A percentile compares a stretch with the other conserved stretches of the same genome.
Conservation (phyloP, 2,888 invertebrate genomes). For the Dyspetes luteomarginatus region DNA sequence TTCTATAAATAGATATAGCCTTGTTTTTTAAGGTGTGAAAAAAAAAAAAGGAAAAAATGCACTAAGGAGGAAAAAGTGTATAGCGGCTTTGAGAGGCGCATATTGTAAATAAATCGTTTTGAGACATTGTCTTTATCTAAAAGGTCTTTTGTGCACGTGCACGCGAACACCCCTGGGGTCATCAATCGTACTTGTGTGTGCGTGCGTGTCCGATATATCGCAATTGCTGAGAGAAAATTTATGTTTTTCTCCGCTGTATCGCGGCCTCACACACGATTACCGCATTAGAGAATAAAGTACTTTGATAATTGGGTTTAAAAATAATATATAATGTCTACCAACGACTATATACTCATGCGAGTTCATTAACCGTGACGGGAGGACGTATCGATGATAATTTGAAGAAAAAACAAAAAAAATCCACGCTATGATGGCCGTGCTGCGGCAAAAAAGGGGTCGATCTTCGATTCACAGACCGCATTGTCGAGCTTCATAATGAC, state of each 20-base stretch:
- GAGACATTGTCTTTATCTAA: conserved; percentile 33
- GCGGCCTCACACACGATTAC: background rate
- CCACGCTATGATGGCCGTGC: background rate
- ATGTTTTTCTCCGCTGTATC: conserved; percentile 13
- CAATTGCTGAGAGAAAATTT: background rate
- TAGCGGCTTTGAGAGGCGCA: background rate
- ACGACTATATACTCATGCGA: conserved; percentile 47
- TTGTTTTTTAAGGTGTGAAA: background rate
- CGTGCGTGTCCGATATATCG: background rate
- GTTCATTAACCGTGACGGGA: conserved; percentile 57
- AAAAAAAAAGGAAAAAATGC: background rate
- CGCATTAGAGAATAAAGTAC: conserved; percentile 8
- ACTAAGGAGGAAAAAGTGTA: background rate
- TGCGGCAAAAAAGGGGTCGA: background rate
- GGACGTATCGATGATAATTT: conserved; percentile 1
- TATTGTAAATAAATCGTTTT: conserved; percentile 63
- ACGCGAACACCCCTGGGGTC: conserved; percentile 30
- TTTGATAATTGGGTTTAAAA: conserved; percentile 50
- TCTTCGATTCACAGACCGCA: background rate
- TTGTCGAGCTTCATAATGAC: background rate
- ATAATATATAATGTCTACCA: conserved; percentile 44
- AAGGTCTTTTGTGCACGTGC: conserved; percentile 7
- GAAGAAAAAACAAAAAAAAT: background rate
- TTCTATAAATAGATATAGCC: too few relatives aligned
- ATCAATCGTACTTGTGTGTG: too few relatives aligned